These are phyloP conservation scores for Tridacna gigas DNA, from an alignment of 2,888 invertebrate species.

Conservation along the genomic window DNA sequence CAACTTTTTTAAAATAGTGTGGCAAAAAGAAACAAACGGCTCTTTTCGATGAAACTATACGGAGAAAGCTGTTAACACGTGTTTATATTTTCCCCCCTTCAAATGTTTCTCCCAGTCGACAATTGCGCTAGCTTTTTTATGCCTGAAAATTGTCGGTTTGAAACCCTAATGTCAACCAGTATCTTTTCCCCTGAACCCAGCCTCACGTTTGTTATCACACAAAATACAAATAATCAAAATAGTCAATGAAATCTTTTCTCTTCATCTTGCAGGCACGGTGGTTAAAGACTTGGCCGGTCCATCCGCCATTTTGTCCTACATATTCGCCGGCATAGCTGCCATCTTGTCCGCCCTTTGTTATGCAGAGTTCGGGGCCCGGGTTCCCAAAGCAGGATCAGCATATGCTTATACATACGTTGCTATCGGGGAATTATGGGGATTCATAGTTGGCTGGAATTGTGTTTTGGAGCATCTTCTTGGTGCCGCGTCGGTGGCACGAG, in stretches of 20 bases:
- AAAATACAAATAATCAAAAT: not conserved
- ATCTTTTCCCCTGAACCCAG: no score
- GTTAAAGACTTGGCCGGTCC: conserved; percentile 82
- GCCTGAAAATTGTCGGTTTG: no score
- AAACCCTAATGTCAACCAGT: no score
- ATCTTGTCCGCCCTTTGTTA: conserved; percentile 85
- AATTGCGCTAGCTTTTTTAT: no score
- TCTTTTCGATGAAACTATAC: no score
- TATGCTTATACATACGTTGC: conserved; percentile 97
- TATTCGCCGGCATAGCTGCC: conserved; percentile 86
- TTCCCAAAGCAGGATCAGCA: conserved; percentile 89
- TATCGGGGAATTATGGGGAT: conserved; percentile 95
- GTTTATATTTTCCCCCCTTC: no score
- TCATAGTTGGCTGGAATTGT: conserved; percentile 94
- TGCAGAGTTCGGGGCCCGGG: conserved; percentile 83
- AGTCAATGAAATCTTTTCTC: not conserved
- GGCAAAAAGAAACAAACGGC: no score
- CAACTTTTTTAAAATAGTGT: no score
- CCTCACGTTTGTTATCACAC: not conserved
- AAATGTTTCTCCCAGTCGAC: no score
- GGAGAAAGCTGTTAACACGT: no score
- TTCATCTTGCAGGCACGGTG: conserved; percentile 86
- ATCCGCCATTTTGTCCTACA: conserved; percentile 88
- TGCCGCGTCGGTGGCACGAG: conserved; percentile 87
- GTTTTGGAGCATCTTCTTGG: conserved; percentile 87